phyloP scores from a whole-genome alignment of 2,797 vertebrate species.

The Cynopterus sphinx region DNA sequence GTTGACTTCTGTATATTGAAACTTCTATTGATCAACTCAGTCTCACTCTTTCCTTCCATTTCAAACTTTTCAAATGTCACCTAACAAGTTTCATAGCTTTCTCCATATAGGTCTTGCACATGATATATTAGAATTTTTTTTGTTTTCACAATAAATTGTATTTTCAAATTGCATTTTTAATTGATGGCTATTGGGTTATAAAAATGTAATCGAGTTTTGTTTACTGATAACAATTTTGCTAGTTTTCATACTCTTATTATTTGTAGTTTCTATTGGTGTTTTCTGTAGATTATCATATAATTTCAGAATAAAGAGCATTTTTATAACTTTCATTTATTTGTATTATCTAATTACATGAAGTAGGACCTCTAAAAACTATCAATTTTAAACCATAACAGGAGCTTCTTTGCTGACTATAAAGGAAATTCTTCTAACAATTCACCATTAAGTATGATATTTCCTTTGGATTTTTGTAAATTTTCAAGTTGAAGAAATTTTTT shows the following conservation, averaged over 20 bases:
- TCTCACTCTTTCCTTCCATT: not conserved
- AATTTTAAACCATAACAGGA: not conserved
- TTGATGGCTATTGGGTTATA: not conserved
- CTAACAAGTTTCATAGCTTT: constrained; percentile 7
- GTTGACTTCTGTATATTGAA: not conserved
- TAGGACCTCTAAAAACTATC: not conserved
- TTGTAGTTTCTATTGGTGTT: not conserved
- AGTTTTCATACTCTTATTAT: constrained; percentile 13
- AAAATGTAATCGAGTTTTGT: constrained; percentile 1
- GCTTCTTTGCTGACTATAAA: not conserved
- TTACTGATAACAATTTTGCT: constrained; percentile 18
- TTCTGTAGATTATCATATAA: not conserved
- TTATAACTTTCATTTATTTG: not conserved
- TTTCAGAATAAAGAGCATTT: constrained; percentile 10
- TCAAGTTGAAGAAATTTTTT: constrained; percentile 21
- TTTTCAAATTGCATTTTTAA: constrained; percentile 16
- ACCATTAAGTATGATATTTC: constrained; percentile 36
- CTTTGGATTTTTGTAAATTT: constrained; percentile 59
- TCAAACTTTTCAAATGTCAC: not conserved
- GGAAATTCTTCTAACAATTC: constrained; percentile 15
- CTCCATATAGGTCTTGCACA: not conserved
- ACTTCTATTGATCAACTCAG: not conserved
- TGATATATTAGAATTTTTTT: not conserved
- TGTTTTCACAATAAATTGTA: not conserved
- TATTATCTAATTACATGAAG: not conserved